Base-by-base conservation (phyloP, 2,888 invertebrate genomes). In the Aporophyla lueneburgensis region DNA sequence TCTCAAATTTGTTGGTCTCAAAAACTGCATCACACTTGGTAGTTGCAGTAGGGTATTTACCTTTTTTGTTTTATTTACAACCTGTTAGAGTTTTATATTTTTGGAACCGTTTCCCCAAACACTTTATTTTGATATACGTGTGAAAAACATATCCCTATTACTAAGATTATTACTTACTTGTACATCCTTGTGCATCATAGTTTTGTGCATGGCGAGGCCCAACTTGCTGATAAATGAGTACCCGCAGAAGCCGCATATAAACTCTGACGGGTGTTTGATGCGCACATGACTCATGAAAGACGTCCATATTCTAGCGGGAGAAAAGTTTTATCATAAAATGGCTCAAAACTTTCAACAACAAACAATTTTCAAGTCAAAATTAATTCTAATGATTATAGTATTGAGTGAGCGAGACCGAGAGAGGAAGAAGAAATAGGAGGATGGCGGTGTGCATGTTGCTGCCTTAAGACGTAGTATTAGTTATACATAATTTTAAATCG, bases 181-280 rank as follows among this genome's bases (percentile, higher is more conserved):
- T 51, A 83, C 79, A 1, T 93, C 93, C 84, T 96, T 96, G 84
- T 96, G 96, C 96, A 96, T 96, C 95, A 96, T 95, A 40, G 94
- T 93, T 70, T 90, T 91, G 89, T 96, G 96, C 96, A 96, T 95
- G 88, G 92, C 89, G 68, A 96, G 94, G 0, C 96, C 96, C 27
- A 96, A 91, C 71, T 92, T 91, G 90, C 96, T 96, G 74, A 96
- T 95, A 90, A 95, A 96, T 0, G 96, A 96, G 90, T 96, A 95
- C 0, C 96, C 96, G 88, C 96, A 96, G n/a, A 92, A 92, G 65
- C 93, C 93, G 89, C 96, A 96, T 66, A 96, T 94, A 90, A 93
- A 94, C 89, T 95, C 93, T 24, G 96, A 96, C 3, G 96, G 96
- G 80, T 96, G 96, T 85, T 96, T 96, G 74, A 96, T 96, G n/a